A percentile compares a stretch with the other conserved stretches of the same genome.
Conservation (phyloP, 1,140 invertebrate genomes). For the Leptinotarsa texana region DNA sequence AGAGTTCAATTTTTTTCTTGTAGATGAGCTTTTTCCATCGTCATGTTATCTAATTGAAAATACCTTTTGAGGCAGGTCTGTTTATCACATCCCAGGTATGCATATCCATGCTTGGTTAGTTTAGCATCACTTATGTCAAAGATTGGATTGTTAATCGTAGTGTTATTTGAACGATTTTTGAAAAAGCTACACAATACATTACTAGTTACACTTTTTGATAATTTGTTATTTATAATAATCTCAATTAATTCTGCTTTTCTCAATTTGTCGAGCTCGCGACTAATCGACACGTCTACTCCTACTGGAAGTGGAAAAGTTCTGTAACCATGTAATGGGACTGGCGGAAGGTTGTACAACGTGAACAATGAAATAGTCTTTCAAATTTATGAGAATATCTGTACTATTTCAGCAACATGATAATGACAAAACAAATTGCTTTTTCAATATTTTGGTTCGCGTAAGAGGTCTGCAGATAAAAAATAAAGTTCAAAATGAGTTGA, state of each 20-base stretch:
- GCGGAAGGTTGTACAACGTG: too few relatives aligned
- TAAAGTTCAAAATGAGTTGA: too few relatives aligned
- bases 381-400: too few relatives aligned
- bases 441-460: too few relatives aligned
- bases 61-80: conserved; percentile 4
- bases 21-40: conserved; percentile 1
- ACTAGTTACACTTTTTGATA: not conserved
- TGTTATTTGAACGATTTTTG: conserved; percentile 8
- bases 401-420: too few relatives aligned
- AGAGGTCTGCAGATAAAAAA: too few relatives aligned
- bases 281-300: conserved; percentile 5
- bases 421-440: too few relatives aligned
- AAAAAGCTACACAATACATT: conserved; percentile 10
- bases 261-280: conserved; percentile 16
- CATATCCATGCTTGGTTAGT: conserved; percentile 7
- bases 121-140: conserved; percentile 2
- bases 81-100: not conserved
- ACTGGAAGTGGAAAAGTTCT: not conserved
- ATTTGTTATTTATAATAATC: conserved; percentile 25
- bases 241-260: conserved; percentile 10
- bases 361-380: too few relatives aligned
- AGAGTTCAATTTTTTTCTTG: conserved; percentile 10
- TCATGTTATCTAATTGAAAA: conserved; percentile 17
- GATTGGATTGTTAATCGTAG: conserved; percentile 6
- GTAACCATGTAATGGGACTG: too few relatives aligned